These are phyloP conservation scores for Listronotus oregonensis DNA, from an alignment of 1,140 invertebrate genomes.

Conservation along the genomic window DNA sequence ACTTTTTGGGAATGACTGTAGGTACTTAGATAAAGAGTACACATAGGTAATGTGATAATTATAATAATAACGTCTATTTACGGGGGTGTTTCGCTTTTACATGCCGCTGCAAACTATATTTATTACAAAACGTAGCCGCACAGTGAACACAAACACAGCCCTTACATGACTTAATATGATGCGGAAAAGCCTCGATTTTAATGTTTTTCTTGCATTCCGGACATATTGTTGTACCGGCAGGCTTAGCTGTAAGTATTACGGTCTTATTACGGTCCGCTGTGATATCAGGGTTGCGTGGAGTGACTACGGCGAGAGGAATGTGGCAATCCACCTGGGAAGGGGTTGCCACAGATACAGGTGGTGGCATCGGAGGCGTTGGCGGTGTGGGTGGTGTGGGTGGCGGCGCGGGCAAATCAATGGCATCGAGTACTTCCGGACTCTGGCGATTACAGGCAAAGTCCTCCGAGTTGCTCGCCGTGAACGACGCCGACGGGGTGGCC, in stretches of 20 bases:
- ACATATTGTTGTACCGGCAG: constrained; percentile 1
- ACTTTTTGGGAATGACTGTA: no score
- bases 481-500: background rate
- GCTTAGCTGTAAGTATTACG: background rate
- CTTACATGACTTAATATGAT: constrained; percentile 1
- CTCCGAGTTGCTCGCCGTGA: background rate
- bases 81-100: no score
- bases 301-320: background rate
- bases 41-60: no score
- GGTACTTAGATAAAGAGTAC: no score
- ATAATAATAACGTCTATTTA: no score
- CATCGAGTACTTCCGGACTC: background rate
- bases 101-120: no score
- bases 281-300: background rate
- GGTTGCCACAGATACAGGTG: background rate
- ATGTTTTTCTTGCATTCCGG: background rate
- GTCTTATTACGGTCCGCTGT: background rate
- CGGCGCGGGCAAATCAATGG: background rate
- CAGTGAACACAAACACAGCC: no score
- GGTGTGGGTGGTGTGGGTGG: background rate
- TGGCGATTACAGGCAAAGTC: background rate
- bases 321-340: background rate
- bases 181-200: background rate
- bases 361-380: background rate
- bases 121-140: no score